These are phyloP conservation scores for Orchesellides sinensis DNA, from an alignment of 2,888 invertebrate genomes.

Conservation along the genomic window DNA sequence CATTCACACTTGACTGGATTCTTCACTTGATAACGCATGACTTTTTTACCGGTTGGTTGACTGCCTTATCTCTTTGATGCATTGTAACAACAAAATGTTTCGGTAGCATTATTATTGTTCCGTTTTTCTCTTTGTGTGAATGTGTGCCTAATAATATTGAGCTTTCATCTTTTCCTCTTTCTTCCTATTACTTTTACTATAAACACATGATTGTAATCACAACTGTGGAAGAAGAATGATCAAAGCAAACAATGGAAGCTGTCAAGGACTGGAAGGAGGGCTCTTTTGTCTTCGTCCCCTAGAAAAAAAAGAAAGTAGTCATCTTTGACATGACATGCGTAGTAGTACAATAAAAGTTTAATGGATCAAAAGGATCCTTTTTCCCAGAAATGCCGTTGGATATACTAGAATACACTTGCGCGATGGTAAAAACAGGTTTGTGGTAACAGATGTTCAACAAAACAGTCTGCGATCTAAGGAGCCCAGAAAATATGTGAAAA, in stretches of 20 bases:
- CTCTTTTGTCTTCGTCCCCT: background rate
- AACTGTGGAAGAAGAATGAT: slow-evolving; percentile 7
- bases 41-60: slow-evolving; percentile 9
- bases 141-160: background rate
- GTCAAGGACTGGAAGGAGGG: slow-evolving; percentile 6
- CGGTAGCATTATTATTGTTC: slow-evolving; percentile 3
- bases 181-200: background rate
- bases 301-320: slow-evolving; percentile 6
- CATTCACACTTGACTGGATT: slow-evolving; percentile 16
- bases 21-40: slow-evolving; percentile 14
- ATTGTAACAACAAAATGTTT: slow-evolving; percentile 28
- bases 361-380: slow-evolving; percentile 9
- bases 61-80: slow-evolving; percentile 12
- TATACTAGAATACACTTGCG: too few species aligned
- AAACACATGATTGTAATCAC: slow-evolving; percentile 12
- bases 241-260: slow-evolving; percentile 29
- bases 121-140: background rate
- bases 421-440: too few species aligned
- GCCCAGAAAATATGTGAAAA: too few species aligned
- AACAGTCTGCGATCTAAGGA: too few species aligned
- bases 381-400: too few species aligned
- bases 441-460: too few species aligned
- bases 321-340: slow-evolving; percentile 8
- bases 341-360: slow-evolving; percentile 12
- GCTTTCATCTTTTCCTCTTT: slow-evolving; percentile 4